Percentiles rank a stretch among this genome's conserved stretches.
phyloP scores from a whole-genome alignment of 1,140 invertebrate genomes.

The Melitaea cinxia region DNA sequence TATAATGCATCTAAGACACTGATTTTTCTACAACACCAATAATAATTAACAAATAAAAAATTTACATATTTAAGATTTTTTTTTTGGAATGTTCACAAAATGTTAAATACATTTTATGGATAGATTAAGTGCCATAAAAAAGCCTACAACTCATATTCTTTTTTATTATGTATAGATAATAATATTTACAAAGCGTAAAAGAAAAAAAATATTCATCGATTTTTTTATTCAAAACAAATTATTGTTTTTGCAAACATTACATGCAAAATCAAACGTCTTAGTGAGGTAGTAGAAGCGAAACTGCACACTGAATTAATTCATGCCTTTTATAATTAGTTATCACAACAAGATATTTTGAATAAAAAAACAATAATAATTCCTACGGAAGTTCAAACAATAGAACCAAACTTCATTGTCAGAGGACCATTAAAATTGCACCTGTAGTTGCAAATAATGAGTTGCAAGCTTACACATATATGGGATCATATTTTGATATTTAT shows the following conservation, averaged over 20 bases:
- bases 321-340: not conserved
- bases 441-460: not conserved
- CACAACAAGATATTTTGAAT: not conserved
- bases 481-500: not conserved
- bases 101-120: not conserved
- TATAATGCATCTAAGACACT: not conserved
- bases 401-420: too few species aligned
- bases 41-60: constrained; percentile 2
- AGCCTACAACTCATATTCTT: not conserved
- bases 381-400: too few species aligned
- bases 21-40: not conserved
- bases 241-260: not conserved
- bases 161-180: not conserved
- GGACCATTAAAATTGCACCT: not conserved
- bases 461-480: too few species aligned
- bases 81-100: constrained; percentile 9
- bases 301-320: not conserved
- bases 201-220: not conserved
- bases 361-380: not conserved
- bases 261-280: not conserved
- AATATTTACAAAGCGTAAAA: not conserved
- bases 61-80: constrained; percentile 2
- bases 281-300: constrained; percentile 2
- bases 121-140: not conserved
- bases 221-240: constrained; percentile 10